Evolutionary conservation across 2,113 vertebrate species (phyloP).

Genomic region (Labeo rohita): DNA sequence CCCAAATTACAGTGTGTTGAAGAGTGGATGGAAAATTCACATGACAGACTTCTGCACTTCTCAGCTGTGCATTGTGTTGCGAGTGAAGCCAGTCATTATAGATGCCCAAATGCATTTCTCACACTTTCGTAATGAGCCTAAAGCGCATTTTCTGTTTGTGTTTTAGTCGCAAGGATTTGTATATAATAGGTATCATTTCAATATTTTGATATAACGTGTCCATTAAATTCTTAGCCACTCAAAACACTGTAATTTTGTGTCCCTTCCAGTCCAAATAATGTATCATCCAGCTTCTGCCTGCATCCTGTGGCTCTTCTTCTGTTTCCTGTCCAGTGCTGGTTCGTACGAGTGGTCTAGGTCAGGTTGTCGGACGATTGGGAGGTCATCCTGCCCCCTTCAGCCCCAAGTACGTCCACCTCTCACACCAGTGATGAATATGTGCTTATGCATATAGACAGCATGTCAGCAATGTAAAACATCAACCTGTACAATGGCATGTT

Average conservation of each 20-base stretch:
- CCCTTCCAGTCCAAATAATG: neutral
- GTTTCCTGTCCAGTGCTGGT: neutral
- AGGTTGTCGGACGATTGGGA: neutral
- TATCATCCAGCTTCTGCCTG: constrained; percentile 30
- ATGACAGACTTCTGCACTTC: constrained; percentile 51
- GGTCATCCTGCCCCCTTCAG: neutral
- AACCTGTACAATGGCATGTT: neutral
- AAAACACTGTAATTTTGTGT: neutral
- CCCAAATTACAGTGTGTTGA: constrained; percentile 71
- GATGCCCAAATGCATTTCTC: constrained; percentile 17
- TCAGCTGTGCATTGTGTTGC: constrained; percentile 21
- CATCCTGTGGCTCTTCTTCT: neutral
- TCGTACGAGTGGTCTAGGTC: constrained; percentile 7
- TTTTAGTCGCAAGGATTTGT: constrained; percentile 15
- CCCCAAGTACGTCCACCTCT: constrained; percentile 4
- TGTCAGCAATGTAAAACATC: constrained; percentile 59
- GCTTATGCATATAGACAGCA: constrained; percentile 66
- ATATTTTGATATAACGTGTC: neutral
- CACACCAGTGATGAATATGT: constrained; percentile 61
- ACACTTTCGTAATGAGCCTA: neutral
- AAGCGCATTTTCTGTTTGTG: neutral
- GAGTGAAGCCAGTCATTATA: constrained; percentile 36
- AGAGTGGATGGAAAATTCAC: constrained; percentile 65
- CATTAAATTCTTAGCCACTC: neutral
- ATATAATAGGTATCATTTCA: neutral